phyloP scores from a whole-genome alignment of 2,888 invertebrate genomes.

The Agonum fuliginosum region DNA sequence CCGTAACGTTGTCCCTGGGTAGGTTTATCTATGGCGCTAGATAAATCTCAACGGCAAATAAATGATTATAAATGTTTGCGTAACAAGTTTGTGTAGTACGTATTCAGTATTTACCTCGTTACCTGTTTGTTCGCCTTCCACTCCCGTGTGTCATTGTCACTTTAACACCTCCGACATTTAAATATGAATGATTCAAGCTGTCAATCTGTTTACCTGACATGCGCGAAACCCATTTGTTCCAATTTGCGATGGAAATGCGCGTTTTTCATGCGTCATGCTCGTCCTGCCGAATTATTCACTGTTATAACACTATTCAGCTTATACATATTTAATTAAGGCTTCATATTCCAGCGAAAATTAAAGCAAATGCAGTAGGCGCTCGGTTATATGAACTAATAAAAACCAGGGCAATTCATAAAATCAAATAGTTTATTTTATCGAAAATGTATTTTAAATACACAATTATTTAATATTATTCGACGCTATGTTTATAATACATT shows the following conservation, averaged over 20 bases:
- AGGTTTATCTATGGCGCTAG: conserved; percentile 35
- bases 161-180: conserved; percentile 54
- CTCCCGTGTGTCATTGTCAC: conserved; percentile 47
- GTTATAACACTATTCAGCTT: not conserved
- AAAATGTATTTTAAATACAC: too few species aligned
- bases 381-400: too few species aligned
- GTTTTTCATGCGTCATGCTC: conserved; percentile 14
- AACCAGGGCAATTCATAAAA: too few species aligned
- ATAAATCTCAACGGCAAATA: conserved; percentile 46
- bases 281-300: not conserved
- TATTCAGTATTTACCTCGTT: conserved; percentile 44
- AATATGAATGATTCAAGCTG: conserved; percentile 56
- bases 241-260: conserved; percentile 45
- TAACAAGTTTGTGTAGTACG: conserved; percentile 50
- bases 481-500: too few species aligned
- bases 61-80: conserved; percentile 52
- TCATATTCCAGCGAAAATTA: too few species aligned
- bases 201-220: conserved; percentile 54
- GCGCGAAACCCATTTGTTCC: conserved; percentile 46
- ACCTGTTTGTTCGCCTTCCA: conserved; percentile 37
- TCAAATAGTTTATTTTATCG: too few species aligned
- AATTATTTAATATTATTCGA: too few species aligned
- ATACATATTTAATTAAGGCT: too few species aligned
- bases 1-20: not conserved
- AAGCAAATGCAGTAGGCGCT: too few species aligned